These are phyloP conservation scores for Hippolais icterina DNA, from an alignment of 2,113 vertebrate genomes.

Conservation along the genomic window DNA sequence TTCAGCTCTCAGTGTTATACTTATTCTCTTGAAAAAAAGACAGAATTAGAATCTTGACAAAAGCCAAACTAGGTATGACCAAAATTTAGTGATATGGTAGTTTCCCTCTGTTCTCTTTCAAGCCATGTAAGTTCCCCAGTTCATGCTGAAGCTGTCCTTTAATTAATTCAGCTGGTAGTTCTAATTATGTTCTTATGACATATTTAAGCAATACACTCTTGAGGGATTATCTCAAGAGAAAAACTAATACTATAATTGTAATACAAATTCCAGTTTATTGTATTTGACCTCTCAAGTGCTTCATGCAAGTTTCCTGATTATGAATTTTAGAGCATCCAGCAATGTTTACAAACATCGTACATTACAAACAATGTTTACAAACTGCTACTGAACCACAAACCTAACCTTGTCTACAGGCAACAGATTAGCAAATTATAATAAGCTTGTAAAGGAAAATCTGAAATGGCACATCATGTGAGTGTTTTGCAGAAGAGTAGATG, in stretches of 20 bases:
- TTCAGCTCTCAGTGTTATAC: background rate
- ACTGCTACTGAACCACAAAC: background rate
- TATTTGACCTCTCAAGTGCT: background rate
- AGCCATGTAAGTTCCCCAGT: background rate
- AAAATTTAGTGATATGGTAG: background rate
- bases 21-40: background rate
- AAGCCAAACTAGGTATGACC: background rate
- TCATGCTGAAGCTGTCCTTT: background rate
- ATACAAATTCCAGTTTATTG: background rate
- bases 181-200: background rate
- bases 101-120: background rate
- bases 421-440: background rate
- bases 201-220: background rate
- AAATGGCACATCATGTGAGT: background rate
- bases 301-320: background rate
- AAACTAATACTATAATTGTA: background rate
- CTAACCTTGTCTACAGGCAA: background rate
- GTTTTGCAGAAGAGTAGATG: background rate
- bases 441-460: background rate
- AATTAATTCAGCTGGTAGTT: background rate
- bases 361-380: background rate
- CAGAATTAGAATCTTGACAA: background rate
- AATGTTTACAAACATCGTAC: background rate
- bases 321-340: background rate
- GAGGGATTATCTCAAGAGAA: background rate